phyloP scores from a whole-genome alignment of 2,888 invertebrate genomes.

The Geophilus truncorum region DNA sequence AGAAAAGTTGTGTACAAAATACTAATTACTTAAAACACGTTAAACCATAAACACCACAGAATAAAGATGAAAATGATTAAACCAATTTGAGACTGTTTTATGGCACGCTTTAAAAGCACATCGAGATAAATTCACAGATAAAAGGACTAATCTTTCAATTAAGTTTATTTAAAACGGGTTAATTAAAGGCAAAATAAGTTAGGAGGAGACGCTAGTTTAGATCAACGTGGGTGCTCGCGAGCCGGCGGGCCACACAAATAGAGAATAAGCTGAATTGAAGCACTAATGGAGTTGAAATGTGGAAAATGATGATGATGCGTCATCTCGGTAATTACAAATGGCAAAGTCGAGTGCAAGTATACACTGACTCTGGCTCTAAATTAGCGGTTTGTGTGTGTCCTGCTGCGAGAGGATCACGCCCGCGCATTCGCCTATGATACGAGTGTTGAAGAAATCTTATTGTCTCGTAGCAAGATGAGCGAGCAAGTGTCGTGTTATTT shows the following conservation, averaged over 20 bases:
- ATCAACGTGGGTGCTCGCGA: background rate
- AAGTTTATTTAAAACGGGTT: background rate
- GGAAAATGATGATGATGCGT: slow-evolving; percentile 15
- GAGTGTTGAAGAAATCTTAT: slow-evolving; percentile 15
- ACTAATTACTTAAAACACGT: background rate
- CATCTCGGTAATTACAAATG: slow-evolving; percentile 4
- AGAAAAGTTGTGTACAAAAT: background rate
- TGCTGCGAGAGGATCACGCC: slow-evolving; percentile 3
- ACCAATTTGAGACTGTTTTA: background rate
- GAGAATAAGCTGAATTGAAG: background rate
- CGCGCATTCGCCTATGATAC: slow-evolving; percentile 18
- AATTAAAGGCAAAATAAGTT: background rate
- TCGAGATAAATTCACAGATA: slow-evolving; percentile 3
- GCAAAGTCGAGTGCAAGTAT: background rate
- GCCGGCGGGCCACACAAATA: background rate
- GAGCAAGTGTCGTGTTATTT: slow-evolving; percentile 8
- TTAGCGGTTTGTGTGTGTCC: background rate
- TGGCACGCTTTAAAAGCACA: background rate
- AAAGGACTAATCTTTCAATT: slow-evolving; percentile 7
- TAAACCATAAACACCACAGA: background rate
- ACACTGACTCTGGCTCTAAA: background rate
- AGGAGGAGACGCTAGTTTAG: background rate
- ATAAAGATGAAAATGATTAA: background rate
- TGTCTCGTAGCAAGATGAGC: slow-evolving; percentile 9
- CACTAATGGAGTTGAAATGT: slow-evolving; percentile 8